Conservation (phyloP, 2,113 vertebrate genomes). For the Arvicanthis niloticus region DNA sequence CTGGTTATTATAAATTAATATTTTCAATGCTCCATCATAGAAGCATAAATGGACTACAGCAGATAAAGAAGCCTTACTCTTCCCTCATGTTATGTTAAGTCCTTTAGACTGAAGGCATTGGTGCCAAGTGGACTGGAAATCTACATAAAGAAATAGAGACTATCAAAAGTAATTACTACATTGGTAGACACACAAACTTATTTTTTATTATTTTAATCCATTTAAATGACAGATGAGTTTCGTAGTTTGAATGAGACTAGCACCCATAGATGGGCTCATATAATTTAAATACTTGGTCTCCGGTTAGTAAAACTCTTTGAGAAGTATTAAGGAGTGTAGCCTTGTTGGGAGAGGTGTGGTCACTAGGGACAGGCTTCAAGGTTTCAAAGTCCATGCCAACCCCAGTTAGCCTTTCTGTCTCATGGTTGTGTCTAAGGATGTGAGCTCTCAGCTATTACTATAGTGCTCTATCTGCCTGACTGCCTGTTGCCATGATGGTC, state of each 20-base stretch:
- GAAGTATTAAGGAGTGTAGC: background rate
- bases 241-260: background rate
- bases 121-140: background rate
- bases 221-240: background rate
- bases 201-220: background rate
- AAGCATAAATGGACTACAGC: background rate
- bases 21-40: background rate
- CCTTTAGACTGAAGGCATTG: background rate
- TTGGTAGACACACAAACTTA: background rate
- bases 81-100: background rate
- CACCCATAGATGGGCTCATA: background rate
- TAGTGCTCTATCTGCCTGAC: background rate
- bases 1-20: background rate
- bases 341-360: background rate
- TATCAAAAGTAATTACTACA: background rate
- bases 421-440: background rate
- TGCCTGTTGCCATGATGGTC: background rate
- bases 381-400: background rate
- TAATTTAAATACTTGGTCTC: background rate
- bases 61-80: background rate
- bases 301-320: background rate
- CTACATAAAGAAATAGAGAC: background rate
- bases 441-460: background rate
- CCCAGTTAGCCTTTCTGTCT: background rate
- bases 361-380: background rate